Conservation (phyloP, 2,113 vertebrate genomes). For the Saguinus imperator region DNA sequence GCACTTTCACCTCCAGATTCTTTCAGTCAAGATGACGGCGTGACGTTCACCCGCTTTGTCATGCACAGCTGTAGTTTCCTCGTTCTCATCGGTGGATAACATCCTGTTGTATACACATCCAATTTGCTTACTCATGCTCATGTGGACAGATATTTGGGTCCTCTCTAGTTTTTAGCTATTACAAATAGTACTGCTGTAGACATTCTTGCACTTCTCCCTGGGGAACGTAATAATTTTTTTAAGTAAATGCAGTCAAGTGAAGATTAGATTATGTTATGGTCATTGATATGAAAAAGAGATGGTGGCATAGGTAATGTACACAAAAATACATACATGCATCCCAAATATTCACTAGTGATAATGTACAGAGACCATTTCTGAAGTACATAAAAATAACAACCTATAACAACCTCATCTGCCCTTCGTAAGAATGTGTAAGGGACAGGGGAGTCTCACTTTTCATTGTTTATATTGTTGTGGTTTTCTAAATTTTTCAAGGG, state of each 20-base stretch:
- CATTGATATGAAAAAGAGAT: background rate
- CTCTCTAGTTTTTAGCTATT: background rate
- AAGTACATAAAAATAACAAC: accelerated
- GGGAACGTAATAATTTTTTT: background rate
- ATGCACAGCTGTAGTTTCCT: background rate
- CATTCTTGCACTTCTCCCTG: background rate
- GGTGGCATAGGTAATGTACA: background rate
- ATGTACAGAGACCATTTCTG: accelerated
- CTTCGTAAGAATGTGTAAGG: background rate
- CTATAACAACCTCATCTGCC: accelerated
- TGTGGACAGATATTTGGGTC: background rate
- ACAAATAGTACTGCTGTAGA: background rate
- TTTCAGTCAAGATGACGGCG: accelerated
- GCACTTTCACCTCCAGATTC: accelerated
- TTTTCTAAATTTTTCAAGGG: background rate
- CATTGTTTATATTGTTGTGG: background rate
- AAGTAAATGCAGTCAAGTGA: background rate
- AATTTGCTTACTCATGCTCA: background rate
- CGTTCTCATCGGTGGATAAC: background rate
- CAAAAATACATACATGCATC: accelerated
- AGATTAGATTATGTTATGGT: accelerated
- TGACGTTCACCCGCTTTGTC: accelerated
- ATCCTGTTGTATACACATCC: background rate
- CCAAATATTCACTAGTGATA: accelerated
- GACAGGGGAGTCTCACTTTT: no score